Evolutionary conservation across 2,113 vertebrate species (phyloP), one percentile per base, ranked within the genome.

Genomic region (Gadus macrocephalus): DNA sequence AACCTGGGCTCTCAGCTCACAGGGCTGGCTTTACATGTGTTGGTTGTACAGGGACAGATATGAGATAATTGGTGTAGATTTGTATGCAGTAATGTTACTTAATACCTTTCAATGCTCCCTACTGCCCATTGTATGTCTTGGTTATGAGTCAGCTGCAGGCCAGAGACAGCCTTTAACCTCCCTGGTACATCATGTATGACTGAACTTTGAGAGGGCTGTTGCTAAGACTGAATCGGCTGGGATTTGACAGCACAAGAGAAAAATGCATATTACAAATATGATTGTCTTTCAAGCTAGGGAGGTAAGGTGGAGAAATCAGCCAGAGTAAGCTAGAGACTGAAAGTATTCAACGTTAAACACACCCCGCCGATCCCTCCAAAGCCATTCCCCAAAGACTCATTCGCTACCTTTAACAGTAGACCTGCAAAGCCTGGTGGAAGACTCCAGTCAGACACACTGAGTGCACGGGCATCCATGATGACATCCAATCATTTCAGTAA

Each of bases 181-280:
- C 67, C 72, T 79, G 81, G 71, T 86, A 76, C 83, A 79, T 84
- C 75, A 81, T 72, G 55, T 73, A 60, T 73, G 67, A 79, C 67
- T 62, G 28, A 49, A 69, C 66, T 31, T 65, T 75, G 56, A 80
- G 68, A 75, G 66, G 31, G 38, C 31, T 61, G 35, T 17, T 42
- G 53, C 31, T 55, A 49, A 60, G 56, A n/a, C 15, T 20, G 60
- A 61, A 5, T 58, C 4, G 55, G 55, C 15, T 58, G 55, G 15
- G 55, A 58, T 58, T 58, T 58, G 60, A 62, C 60, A 19, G 22
- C n/a, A 25, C 17, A 62, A 35, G 38, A 49, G 7, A 28, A 66
- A 15, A 16, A 3, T 19, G 31, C 11, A 49, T 49, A 2, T 19
- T 49, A 38, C 19, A 66, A 31, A 65, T 17, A 31, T 19, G 2